phyloP scores from a whole-genome alignment of 2,888 invertebrate species.

The Notocelia uddmanniana region DNA sequence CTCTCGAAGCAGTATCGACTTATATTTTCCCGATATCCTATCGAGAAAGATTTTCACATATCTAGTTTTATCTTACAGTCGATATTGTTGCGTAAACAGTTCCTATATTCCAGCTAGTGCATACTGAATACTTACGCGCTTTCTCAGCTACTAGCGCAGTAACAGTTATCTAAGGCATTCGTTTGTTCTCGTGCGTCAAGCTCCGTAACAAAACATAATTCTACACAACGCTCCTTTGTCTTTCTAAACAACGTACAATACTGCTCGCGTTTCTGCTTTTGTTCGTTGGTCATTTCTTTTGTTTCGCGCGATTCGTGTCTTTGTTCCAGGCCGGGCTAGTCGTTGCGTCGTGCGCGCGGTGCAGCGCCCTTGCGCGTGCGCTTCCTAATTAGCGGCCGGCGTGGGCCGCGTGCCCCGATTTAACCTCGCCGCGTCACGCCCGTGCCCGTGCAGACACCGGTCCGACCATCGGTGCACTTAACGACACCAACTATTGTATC shows the following conservation, averaged over 20 bases:
- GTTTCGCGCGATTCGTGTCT: constrained; percentile 59
- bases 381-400: constrained; percentile 80
- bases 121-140: constrained; percentile 38
- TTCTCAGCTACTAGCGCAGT: constrained; percentile 21
- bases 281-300: constrained; percentile 64
- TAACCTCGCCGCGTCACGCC: constrained; percentile 75
- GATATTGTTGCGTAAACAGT: constrained; percentile 9
- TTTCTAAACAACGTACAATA: constrained; percentile 60
- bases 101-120: constrained; percentile 30
- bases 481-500: constrained; percentile 35
- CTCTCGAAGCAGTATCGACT: constrained; percentile 44
- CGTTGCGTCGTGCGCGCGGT: constrained; percentile 65
- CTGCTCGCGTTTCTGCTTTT: constrained; percentile 64
- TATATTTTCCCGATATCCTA: constrained; percentile 30
- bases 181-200: constrained; percentile 56
- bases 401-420: constrained; percentile 75
- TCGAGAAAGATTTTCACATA: constrained; percentile 6
- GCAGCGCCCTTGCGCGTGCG: constrained; percentile 80
- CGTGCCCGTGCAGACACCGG: constrained; percentile 50
- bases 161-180: constrained; percentile 41
- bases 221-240: constrained; percentile 72
- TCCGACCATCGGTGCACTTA: constrained; percentile 34
- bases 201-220: constrained; percentile 66
- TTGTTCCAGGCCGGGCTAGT: constrained; percentile 58
- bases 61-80: background rate